Conservation (phyloP, 2,113 vertebrate species). For the Sialia sialis region DNA sequence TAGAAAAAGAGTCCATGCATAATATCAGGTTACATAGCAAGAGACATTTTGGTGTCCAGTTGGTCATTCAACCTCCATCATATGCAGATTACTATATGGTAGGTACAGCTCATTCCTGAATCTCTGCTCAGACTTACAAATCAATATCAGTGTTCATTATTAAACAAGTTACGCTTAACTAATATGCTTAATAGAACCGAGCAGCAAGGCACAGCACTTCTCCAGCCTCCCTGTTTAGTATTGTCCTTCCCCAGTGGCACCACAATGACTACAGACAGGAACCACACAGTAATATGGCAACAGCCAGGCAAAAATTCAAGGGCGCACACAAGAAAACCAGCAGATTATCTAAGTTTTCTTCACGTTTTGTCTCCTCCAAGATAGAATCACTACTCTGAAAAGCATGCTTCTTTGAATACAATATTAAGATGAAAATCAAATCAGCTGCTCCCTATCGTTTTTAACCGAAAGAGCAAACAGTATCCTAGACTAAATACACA, state of each 20-base stretch:
- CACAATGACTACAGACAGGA: background rate
- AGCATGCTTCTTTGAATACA: background rate
- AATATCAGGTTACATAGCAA: conserved; percentile 50
- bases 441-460: conserved; percentile 29
- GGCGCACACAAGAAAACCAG: conserved; percentile 19
- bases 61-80: conserved; percentile 51
- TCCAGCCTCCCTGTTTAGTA: background rate
- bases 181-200: conserved; percentile 22
- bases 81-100: conserved; percentile 71
- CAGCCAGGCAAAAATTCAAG: conserved; percentile 9
- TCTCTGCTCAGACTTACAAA: conserved; percentile 20
- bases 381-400: conserved; percentile 22
- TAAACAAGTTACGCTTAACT: background rate
- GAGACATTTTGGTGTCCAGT: conserved; percentile 29
- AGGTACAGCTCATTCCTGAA: conserved; percentile 60
- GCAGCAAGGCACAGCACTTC: conserved; percentile 2
- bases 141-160: background rate
- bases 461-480: conserved; percentile 23
- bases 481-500: background rate
- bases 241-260: conserved; percentile 26
- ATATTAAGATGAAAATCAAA: conserved; percentile 10
- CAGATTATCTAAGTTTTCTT: conserved; percentile 33
- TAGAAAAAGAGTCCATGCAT: conserved; percentile 39
- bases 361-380: background rate
- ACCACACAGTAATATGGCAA: background rate